These are phyloP conservation scores for Nasonovia ribisnigri DNA, from an alignment of 2,888 invertebrate species.

Conservation along the genomic window DNA sequence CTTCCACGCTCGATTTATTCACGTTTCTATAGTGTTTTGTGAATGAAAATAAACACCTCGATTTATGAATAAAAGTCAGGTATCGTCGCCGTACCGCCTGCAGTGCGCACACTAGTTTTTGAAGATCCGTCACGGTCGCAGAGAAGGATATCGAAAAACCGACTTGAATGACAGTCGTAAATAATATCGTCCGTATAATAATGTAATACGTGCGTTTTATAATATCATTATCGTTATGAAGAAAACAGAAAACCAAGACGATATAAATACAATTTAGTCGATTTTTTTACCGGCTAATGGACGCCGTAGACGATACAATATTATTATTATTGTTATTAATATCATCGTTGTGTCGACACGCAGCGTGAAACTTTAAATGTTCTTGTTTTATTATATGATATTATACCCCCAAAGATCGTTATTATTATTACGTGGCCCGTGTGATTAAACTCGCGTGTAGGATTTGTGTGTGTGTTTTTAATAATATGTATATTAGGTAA, in stretches of 20 bases:
- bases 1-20: not conserved
- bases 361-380: slow-evolving; percentile 3
- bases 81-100: not conserved
- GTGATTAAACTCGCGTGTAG: not conserved
- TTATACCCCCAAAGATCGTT: not conserved
- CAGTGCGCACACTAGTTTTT: not conserved
- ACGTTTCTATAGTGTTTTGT: not conserved
- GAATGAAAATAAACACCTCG: not conserved
- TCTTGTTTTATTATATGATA: not conserved
- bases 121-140: not conserved
- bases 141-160: not conserved
- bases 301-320: not conserved
- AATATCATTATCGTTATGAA: not conserved
- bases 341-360: not conserved
- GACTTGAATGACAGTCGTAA: not conserved
- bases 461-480: not conserved
- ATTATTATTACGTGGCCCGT: not conserved
- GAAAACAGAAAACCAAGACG: not conserved
- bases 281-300: not conserved
- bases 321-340: not conserved
- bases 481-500: not conserved
- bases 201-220: not conserved
- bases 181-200: not conserved
- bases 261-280: not conserved
- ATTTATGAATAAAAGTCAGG: not conserved